phyloP scores from a whole-genome alignment of 2,113 vertebrate species.

The Desmodus rotundus region DNA sequence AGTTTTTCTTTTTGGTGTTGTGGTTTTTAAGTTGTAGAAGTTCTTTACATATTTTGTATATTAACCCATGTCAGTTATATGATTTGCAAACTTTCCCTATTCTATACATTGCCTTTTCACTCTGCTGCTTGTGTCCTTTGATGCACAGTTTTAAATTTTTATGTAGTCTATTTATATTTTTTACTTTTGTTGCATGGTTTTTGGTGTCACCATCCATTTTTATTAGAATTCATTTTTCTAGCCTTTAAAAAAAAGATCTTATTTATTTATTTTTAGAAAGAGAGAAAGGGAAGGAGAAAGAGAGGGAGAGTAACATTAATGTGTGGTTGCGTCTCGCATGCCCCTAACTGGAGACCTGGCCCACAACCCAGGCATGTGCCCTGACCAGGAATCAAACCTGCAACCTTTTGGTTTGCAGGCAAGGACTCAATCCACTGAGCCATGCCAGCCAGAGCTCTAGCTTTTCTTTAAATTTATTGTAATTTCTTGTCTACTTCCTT shows the following conservation, averaged over 20 bases:
- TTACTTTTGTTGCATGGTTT: neutral
- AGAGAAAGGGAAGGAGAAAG: too few relatives aligned
- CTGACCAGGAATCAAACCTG: too few relatives aligned
- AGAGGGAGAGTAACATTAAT: too few relatives aligned
- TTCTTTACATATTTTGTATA: neutral
- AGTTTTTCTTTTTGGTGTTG: neutral
- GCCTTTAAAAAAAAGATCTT: neutral
- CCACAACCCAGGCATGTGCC: too few relatives aligned
- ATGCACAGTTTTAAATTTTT: neutral
- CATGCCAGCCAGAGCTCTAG: neutral
- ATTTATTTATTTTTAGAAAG: too few relatives aligned
- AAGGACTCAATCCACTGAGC: too few relatives aligned
- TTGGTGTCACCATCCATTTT: neutral
- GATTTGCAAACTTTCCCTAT: neutral
- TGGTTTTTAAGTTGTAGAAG: neutral
- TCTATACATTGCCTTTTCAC: neutral
- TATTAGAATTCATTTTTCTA: neutral
- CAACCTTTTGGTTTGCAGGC: too few relatives aligned
- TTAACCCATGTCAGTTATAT: neutral
- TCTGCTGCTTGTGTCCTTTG: neutral
- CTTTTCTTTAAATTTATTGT: neutral
- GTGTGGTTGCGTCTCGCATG: too few relatives aligned
- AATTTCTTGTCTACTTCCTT: neutral
- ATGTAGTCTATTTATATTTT: neutral
- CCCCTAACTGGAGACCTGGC: too few relatives aligned